These are phyloP conservation scores for Sebastes goodei DNA, from an alignment of 2,797 vertebrate genomes.

Conservation along the genomic window DNA sequence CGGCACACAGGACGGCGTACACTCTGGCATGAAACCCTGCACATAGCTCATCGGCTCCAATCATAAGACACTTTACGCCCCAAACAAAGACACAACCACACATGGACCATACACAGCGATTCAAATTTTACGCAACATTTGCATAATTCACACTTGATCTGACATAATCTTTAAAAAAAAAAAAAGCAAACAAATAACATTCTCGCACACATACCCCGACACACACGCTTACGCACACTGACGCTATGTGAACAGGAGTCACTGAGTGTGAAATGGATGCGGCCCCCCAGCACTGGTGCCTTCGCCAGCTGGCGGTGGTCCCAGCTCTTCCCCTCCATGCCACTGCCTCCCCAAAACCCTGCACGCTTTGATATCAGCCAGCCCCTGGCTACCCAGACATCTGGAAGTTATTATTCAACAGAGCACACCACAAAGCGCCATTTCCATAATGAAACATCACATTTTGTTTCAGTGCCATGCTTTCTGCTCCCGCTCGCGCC, in stretches of 20 bases:
- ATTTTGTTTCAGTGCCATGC: constrained; percentile 69
- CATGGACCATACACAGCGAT: constrained; percentile 10
- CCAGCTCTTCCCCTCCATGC: constrained; percentile 66
- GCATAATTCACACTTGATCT: constrained; percentile 60
- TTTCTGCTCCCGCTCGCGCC: constrained; percentile 63
- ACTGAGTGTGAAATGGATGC: constrained; percentile 84
- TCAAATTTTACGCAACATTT: constrained; percentile 33
- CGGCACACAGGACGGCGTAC: not conserved
- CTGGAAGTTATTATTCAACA: constrained; percentile 85
- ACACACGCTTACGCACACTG: constrained; percentile 48
- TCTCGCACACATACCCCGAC: constrained; percentile 34
- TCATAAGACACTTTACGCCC: constrained; percentile 1
- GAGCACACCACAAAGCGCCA: constrained; percentile 75
- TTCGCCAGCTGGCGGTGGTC: constrained; percentile 80
- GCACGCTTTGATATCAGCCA: constrained; percentile 81
- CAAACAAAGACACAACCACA: constrained; percentile 34
- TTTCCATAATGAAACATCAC: constrained; percentile 81
- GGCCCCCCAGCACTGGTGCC: constrained; percentile 72
- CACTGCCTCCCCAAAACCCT: constrained; percentile 74
- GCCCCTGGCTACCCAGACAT: constrained; percentile 83
- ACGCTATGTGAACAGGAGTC: constrained; percentile 74
- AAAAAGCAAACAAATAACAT: constrained; percentile 21
- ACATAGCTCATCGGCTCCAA: not conserved
- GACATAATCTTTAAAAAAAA: constrained; percentile 48
- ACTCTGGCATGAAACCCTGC: constrained; percentile 2